A percentile compares a stretch with the other conserved stretches of the same genome.
Evolutionary conservation across 2,888 invertebrate species (phyloP).

Genomic region (Pachydiplax longipennis): DNA sequence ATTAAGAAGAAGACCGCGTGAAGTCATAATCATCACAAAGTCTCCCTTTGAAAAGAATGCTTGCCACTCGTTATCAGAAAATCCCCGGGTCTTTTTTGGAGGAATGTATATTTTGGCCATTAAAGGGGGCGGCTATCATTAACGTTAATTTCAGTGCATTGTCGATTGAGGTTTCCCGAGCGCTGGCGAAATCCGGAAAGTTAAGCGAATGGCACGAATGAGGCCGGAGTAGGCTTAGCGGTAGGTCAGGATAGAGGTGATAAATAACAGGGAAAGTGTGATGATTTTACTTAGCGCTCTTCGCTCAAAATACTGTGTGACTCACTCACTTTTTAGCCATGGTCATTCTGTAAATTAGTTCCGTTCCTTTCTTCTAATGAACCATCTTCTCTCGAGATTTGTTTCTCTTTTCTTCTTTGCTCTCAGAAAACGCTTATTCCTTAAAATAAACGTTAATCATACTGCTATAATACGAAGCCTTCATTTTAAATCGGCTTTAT

Average conservation of each 20-base stretch:
- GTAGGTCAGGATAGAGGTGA: neutral
- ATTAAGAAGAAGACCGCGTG: neutral
- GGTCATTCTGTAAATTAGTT: neutral
- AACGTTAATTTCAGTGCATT: neutral
- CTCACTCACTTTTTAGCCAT: neutral
- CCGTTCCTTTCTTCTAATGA: neutral
- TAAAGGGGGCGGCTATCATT: neutral
- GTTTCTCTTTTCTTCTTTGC: neutral
- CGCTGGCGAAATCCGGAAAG: neutral
- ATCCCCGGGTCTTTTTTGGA: neutral
- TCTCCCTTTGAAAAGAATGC: neutral
- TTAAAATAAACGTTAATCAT: neutral
- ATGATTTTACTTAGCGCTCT: neutral
- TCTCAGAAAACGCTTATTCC: neutral
- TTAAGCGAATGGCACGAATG: neutral
- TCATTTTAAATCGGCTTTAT: too few relatives aligned
- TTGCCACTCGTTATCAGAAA: neutral
- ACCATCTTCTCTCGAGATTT: neutral
- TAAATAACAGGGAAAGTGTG: neutral
- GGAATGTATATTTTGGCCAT: neutral
- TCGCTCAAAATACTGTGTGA: too few relatives aligned
- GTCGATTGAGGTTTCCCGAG: neutral
- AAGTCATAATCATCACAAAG: neutral
- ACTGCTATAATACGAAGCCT: too few relatives aligned
- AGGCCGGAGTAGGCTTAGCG: neutral